phyloP scores from a whole-genome alignment of 2,888 invertebrate genomes.

The Ceratothoa steindachneri region DNA sequence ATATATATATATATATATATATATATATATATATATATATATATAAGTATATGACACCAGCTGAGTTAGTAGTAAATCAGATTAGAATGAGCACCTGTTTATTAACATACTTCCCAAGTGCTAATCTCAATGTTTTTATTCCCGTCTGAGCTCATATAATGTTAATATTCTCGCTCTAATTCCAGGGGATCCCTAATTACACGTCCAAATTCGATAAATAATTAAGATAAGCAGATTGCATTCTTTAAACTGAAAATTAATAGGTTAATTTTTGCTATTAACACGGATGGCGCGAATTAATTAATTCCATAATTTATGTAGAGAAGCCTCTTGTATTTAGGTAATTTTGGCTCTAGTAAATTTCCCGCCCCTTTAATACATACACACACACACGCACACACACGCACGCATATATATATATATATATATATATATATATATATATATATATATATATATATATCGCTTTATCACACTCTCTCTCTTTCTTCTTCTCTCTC shows the following conservation, averaged over 20 bases:
- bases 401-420: too few species aligned
- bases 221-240: slow-evolving; percentile 8
- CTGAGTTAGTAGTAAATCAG: not conserved
- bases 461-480: not conserved
- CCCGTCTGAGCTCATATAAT: not conserved
- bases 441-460: too few species aligned
- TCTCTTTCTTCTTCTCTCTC: not conserved
- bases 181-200: not conserved
- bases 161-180: not conserved
- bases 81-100: not conserved
- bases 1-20: slow-evolving; percentile 2
- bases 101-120: not conserved
- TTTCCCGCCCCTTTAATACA: too few species aligned
- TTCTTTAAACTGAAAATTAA: not conserved
- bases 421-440: too few species aligned
- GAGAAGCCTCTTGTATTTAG: not conserved
- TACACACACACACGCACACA: too few species aligned
- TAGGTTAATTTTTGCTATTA: not conserved
- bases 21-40: slow-evolving; percentile 15
- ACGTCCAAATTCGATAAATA: not conserved
- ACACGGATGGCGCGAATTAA: not conserved
- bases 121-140: not conserved
- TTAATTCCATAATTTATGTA: not conserved
- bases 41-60: not conserved
- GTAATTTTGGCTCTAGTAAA: too few species aligned